Conservation (phyloP, 1,140 invertebrate genomes). For the Pectinophora gossypiella region DNA sequence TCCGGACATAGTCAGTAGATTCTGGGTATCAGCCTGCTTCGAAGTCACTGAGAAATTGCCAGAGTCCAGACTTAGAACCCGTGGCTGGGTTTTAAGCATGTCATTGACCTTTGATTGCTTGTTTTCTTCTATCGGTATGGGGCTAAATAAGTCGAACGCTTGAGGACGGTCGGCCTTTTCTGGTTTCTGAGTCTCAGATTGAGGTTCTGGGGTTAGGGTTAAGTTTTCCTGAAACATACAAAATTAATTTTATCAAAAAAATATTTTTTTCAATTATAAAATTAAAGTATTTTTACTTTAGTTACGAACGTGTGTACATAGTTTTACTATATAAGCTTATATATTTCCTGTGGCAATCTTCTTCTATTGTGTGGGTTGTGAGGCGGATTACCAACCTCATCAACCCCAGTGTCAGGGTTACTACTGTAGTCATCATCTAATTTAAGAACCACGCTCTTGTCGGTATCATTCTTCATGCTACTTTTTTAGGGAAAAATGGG, state of each 20-base stretch:
- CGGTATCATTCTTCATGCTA: too few species aligned
- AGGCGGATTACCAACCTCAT: too few species aligned
- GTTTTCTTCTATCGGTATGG: slow-evolving; percentile 63
- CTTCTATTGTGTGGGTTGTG: too few species aligned
- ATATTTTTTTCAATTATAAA: not conserved
- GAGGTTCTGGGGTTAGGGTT: slow-evolving; percentile 20
- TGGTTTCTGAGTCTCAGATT: slow-evolving; percentile 20
- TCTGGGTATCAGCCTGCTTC: slow-evolving; percentile 44
- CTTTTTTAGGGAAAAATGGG: too few species aligned
- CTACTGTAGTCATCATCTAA: too few species aligned
- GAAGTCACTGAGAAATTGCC: slow-evolving; percentile 63
- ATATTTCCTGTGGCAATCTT: too few species aligned
- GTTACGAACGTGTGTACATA: too few species aligned
- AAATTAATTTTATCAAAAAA: slow-evolving; percentile 6
- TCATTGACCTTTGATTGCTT: slow-evolving; percentile 50
- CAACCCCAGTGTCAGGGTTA: too few species aligned
- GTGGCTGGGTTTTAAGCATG: slow-evolving; percentile 40
- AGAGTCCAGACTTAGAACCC: slow-evolving; percentile 60
- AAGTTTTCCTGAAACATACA: slow-evolving; percentile 45
- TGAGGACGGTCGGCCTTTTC: slow-evolving; percentile 46
- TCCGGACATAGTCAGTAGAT: slow-evolving; percentile 49
- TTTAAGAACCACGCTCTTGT: too few species aligned
- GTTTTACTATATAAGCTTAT: too few species aligned
- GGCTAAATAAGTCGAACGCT: slow-evolving; percentile 74
- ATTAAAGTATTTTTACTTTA: too few species aligned